Percentiles rank a stretch among this genome's conserved stretches.
These are phyloP conservation scores for Hypotaenidia philippensis DNA, from an alignment of 2,797 vertebrate species.

Conservation along the genomic window DNA sequence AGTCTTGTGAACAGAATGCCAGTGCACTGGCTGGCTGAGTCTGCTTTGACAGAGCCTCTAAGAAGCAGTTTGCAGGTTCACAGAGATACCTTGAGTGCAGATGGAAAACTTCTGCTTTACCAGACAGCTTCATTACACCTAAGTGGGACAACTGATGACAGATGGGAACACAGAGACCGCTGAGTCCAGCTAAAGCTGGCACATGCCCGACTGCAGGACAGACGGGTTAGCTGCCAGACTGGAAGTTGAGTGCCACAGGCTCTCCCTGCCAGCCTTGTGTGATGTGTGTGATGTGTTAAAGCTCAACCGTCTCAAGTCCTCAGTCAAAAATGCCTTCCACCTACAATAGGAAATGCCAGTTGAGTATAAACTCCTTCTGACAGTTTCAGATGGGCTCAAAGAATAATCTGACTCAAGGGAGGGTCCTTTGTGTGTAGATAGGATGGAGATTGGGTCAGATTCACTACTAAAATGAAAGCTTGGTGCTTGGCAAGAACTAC, in stretches of 20 bases:
- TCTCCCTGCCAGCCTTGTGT: background rate
- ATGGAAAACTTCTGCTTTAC: background rate
- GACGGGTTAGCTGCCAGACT: background rate
- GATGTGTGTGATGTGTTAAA: background rate
- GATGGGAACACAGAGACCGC: background rate
- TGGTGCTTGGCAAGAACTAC: background rate
- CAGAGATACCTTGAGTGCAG: background rate
- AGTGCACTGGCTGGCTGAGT: background rate
- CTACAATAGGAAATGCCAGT: background rate
- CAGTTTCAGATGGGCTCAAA: background rate
- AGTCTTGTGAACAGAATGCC: background rate
- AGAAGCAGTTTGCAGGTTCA: background rate
- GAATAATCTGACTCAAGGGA: background rate
- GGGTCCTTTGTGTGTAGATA: background rate
- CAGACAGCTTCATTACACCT: background rate
- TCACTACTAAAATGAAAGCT: background rate
- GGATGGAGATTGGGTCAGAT: background rate
- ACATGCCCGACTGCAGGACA: background rate
- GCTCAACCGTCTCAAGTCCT: rapidly evolving
- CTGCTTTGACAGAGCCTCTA: background rate
- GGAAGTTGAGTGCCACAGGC: background rate
- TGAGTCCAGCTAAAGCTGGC: background rate
- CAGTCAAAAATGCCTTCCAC: background rate
- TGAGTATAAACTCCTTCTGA: background rate
- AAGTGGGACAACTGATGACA: background rate